Conservation (phyloP, 2,797 vertebrate species). For the Tarsius wallacei region DNA sequence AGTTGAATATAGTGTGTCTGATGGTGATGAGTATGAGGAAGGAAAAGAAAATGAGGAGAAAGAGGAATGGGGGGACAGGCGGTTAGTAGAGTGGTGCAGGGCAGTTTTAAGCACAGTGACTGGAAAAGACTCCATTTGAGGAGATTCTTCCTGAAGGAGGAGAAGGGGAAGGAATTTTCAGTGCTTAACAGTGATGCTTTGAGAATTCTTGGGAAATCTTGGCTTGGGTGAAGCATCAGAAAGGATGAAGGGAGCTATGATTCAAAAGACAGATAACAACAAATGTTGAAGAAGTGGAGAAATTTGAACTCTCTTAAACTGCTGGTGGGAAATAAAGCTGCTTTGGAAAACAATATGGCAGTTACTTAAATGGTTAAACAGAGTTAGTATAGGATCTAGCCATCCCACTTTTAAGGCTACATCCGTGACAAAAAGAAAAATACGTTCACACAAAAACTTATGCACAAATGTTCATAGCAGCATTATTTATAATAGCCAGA, state of each 20-base stretch:
- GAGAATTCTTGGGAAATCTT: conserved; percentile 22
- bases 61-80: not conserved
- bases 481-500: not conserved
- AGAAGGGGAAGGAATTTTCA: not conserved
- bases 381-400: not conserved
- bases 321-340: not conserved
- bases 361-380: not conserved
- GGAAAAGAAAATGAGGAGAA: not conserved
- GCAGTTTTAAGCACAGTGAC: not conserved
- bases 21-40: not conserved
- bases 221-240: not conserved
- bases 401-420: not conserved
- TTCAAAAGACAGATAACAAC: not conserved
- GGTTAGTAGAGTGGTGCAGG: no score
- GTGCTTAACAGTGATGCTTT: not conserved
- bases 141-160: not conserved
- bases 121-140: not conserved
- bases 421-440: not conserved
- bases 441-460: not conserved
- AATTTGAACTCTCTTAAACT: not conserved
- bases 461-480: not conserved
- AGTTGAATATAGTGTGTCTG: not conserved
- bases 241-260: not conserved
- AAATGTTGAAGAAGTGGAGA: not conserved
- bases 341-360: not conserved